Base-by-base conservation (phyloP, 1,140 invertebrate species). In the Rhopalosiphum maidis region DNA sequence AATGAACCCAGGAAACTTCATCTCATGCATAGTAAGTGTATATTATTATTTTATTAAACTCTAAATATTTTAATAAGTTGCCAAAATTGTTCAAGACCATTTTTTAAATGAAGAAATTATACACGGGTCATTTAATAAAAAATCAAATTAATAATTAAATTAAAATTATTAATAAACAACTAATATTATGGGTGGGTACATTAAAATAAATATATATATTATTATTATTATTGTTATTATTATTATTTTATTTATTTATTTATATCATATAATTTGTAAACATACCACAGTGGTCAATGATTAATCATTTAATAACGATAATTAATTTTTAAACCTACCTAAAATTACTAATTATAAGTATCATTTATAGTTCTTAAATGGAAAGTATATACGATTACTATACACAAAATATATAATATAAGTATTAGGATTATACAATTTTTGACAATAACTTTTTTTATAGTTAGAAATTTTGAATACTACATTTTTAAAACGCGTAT, bases 1-100 rank as follows among this genome's bases (percentile, higher is more conserved):
- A 54, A 43, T 11, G 91, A 93, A 9, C 35, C 91, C 35, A 86
- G 77, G 15, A 93, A 93, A 85, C 91, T 85, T 35, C 91, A 93
- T 86, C 43, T 85, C 11, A 51, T 86, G 77, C 77, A 93, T 25
- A 86, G 91, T 93, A 43, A 93, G 82, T 85, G 23, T 9, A 55
- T 11, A 41, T 15, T 90, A 41, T 90, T 55, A 25, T 60, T 90
- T 90, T 90, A 60, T 51, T 51, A 35, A 88, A 86, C 46, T 43
- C 23, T 46, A 41, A 25, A 43, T 86, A 86, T 43, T 86, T 43
- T 30, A 46, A 86, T 43, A 46, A 43, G 11, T 48, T 46, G 3
- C 30, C 11, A 68, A 68, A 68, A 11, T 15, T n/a, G 15, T 18
- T n/a, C 9, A 7, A 68, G 11, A 68, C 11, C 0, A 68, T 68